A percentile compares a stretch with the other conserved stretches of the same genome.
Evolutionary conservation across 2,113 vertebrate genomes (phyloP).

Genomic region (Argyrosomus japonicus): DNA sequence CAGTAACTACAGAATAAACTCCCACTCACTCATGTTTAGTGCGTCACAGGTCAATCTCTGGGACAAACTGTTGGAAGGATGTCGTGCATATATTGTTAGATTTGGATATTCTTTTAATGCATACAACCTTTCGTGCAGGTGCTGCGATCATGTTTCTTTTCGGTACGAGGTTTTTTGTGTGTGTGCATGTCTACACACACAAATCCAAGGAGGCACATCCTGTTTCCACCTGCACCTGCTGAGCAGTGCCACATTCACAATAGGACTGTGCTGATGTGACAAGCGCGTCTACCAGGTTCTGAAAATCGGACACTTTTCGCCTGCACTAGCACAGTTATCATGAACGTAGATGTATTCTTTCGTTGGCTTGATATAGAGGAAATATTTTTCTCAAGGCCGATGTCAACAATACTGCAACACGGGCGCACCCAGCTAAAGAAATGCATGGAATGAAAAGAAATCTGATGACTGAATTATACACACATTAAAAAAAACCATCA

Average conservation of each 20-base stretch:
- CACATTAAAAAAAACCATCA: not conserved
- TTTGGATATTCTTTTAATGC: not conserved
- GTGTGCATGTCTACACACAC: not conserved
- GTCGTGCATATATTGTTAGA: slow-evolving; percentile 1
- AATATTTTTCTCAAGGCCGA: not conserved
- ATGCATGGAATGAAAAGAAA: not conserved
- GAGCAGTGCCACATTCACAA: not conserved
- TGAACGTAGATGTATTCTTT: not conserved
- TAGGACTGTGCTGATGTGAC: not conserved
- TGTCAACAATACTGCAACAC: slow-evolving; percentile 3
- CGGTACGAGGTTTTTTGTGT: not conserved
- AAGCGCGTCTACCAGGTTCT: not conserved
- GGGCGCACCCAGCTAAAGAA: not conserved
- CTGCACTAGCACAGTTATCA: not conserved
- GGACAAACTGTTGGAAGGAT: not conserved
- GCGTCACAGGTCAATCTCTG: slow-evolving; percentile 17
- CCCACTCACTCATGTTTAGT: slow-evolving; percentile 15
- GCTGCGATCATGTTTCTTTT: not conserved
- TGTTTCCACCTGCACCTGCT: not conserved
- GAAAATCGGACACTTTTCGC: not conserved
- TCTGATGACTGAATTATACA: not conserved
- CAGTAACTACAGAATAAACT: slow-evolving; percentile 18
- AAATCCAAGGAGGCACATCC: not conserved
- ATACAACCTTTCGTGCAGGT: not conserved
- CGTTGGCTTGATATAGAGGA: not conserved